Percentiles rank a stretch among this genome's conserved stretches.
phyloP scores from a whole-genome alignment of 2,113 vertebrate genomes.

The Opisthocomus hoazin region DNA sequence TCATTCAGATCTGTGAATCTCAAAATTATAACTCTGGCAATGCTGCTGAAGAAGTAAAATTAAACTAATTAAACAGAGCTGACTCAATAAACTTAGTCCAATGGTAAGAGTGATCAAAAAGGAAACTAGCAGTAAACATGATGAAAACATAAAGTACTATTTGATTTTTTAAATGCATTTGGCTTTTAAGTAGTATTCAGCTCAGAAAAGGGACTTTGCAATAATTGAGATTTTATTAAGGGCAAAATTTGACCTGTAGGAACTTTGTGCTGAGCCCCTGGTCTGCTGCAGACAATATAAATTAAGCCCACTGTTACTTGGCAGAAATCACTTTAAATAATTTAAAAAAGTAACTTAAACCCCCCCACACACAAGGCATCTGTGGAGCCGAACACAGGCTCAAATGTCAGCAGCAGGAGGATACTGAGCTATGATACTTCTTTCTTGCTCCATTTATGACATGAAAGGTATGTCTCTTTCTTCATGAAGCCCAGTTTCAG shows the following conservation, averaged over 20 bases:
- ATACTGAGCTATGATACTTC: neutral
- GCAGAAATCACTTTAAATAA: neutral
- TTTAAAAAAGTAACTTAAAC: neutral
- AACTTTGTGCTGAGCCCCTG: neutral
- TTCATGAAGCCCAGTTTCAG: neutral
- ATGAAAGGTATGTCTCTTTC: neutral
- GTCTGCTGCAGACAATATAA: neutral
- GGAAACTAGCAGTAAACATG: neutral
- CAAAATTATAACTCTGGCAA: slow-evolving; percentile 19
- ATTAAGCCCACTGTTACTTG: neutral
- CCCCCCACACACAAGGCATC: neutral
- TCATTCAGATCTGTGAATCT: slow-evolving; percentile 37
- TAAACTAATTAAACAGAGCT: slow-evolving; percentile 44
- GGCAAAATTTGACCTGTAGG: neutral
- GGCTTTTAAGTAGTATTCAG: neutral
- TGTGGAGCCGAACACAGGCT: neutral
- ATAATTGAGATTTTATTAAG: neutral
- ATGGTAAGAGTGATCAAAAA: neutral
- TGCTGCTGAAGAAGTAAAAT: slow-evolving; percentile 14
- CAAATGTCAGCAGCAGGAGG: neutral
- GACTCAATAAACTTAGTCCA: slow-evolving; percentile 5
- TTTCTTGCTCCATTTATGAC: neutral
- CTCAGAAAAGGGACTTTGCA: neutral
- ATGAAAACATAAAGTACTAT: neutral
- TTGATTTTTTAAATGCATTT: neutral